Evolutionary conservation across 2,113 vertebrate species (phyloP), one percentile per base, ranked within the genome.

Genomic region (Pyxicephalus adspersus): DNA sequence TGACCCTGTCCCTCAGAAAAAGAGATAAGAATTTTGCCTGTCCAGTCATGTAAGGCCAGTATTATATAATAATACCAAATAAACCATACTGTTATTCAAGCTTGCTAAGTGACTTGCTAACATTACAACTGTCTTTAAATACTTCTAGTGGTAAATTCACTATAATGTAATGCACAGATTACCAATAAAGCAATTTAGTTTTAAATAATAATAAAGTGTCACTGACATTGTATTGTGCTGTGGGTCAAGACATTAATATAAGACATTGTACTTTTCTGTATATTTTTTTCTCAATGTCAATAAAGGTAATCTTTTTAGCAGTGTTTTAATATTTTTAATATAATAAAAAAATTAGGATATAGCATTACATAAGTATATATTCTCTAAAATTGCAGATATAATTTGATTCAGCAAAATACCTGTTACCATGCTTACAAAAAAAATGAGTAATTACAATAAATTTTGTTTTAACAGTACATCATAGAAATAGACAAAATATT

Each of bases 401-500:
- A 20, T 87, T 65, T 52, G 57, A 82, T 86, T 84, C 85, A 83
- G 25, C 87, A 93, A 91, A 87, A 88, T 87, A 73, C 51, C 26
- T 87, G 65, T 91, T 89, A 85, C 91, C 96, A 97, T 97, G 96
- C 96, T 94, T 96, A 82, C 70, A 66, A 75, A 81, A 81, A 31
- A 91, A 90, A 93, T 92, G 92, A 90, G 19, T 88, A 88, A 92
- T 84, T 91, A 87, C 86, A 86, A 68, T 83, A 90, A 73, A 66
- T 73, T 54, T 26, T 54, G 28, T 64, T 90, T 88, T 89, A 93
- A 95, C 93, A 94, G 89, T 93, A 96, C 93, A 94, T 95, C 90
- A 93, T 85, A 90, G 85, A 92, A 92, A 88, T 84, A 88, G 90
- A 90, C 78, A 81, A 88, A 91, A 83, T 90, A 89, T 85, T 91